These are phyloP conservation scores for Caenorhabditis elegans DNA, from an alignment of 1,140 invertebrate genomes.

Conservation along the genomic window WBcel235 BX284605.5:13499001-13499500, in stretches of 20 bases:
- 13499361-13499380: constrained; percentile 74
- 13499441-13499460: constrained; percentile 89
- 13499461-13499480: constrained; percentile 65
- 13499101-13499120: constrained; percentile 5
- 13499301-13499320: constrained; percentile 83
- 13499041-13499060: constrained; percentile 59
- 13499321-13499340: constrained; percentile 88
- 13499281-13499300: constrained; percentile 61
- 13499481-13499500: constrained; percentile 69
- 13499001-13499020: constrained; percentile 54
- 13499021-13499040: constrained; percentile 61
- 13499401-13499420: constrained; percentile 93
- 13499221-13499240: background rate
- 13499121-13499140: constrained; percentile 49
- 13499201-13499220: background rate
- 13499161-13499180: constrained; percentile 48
- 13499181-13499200: constrained; percentile 1
- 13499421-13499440: constrained; percentile 85
- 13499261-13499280: too few species aligned
- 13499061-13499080: constrained; percentile 51
- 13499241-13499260: background rate
- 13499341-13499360: constrained; percentile 94
- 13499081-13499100: constrained; percentile 36
- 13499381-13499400: constrained; percentile 81
- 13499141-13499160: constrained; percentile 45